phyloP scores from a whole-genome alignment of 2,888 invertebrate genomes.

The Drosophila anomalata region DNA sequence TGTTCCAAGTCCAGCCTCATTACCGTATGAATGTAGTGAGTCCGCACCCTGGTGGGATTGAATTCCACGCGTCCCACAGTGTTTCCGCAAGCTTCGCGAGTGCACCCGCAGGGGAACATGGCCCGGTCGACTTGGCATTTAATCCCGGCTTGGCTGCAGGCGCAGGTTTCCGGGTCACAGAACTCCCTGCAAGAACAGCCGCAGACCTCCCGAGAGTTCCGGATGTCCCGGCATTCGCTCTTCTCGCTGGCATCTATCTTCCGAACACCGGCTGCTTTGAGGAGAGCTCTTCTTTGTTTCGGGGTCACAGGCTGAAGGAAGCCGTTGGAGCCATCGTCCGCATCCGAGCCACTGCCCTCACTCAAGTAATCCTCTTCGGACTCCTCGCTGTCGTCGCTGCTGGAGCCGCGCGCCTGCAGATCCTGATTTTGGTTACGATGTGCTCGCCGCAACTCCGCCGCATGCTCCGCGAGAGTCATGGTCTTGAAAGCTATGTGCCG shows the following conservation, averaged over 20 bases:
- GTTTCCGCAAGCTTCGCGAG: slow-evolving; percentile 96
- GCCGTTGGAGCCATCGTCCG: slow-evolving; percentile 95
- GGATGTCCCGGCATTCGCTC: slow-evolving; percentile 96
- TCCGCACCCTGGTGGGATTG: slow-evolving; percentile 96
- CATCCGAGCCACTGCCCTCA: slow-evolving; percentile 91
- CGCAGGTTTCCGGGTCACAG: slow-evolving; percentile 98
- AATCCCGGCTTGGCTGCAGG: slow-evolving; percentile 96
- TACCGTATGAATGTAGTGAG: slow-evolving; percentile 98
- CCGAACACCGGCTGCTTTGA: slow-evolving; percentile 96
- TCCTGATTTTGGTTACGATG: slow-evolving; percentile 91
- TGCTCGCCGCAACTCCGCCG: slow-evolving; percentile 93
- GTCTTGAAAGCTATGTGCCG: slow-evolving; percentile 88
- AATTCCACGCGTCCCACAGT: slow-evolving; percentile 97
- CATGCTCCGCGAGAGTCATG: slow-evolving; percentile 94
- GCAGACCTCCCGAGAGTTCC: slow-evolving; percentile 95
- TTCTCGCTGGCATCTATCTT: slow-evolving; percentile 97
- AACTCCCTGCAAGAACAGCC: slow-evolving; percentile 96
- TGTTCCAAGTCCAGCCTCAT: slow-evolving; percentile 96
- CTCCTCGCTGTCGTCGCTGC: slow-evolving; percentile 93
- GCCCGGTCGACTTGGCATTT: slow-evolving; percentile 97
- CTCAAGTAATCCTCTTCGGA: slow-evolving; percentile 90
- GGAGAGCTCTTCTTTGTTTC: slow-evolving; percentile 92
- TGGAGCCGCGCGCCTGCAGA: slow-evolving; percentile 84
- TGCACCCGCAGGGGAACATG: slow-evolving; percentile 98
- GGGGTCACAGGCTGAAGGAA: slow-evolving; percentile 97